Evolutionary conservation across 2,797 vertebrate genomes (phyloP).

Genomic region (Cynopterus sphinx): DNA sequence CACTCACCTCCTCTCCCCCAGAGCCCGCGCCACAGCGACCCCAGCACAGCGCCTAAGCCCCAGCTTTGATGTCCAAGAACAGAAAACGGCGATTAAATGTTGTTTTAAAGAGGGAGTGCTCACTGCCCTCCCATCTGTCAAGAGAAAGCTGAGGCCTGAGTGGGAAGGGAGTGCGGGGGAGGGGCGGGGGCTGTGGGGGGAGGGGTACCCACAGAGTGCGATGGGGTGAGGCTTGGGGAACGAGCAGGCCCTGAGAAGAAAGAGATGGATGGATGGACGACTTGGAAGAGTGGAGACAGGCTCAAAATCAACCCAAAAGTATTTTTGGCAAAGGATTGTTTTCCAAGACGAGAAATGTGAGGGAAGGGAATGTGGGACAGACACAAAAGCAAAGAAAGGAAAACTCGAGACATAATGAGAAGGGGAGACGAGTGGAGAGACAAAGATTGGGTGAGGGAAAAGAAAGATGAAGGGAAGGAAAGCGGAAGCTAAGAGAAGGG

Average conservation of each 20-base stretch:
- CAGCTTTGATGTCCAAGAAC: constrained; percentile 80
- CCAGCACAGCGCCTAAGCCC: constrained; percentile 74
- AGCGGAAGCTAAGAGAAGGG: no score
- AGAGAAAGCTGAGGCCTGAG: constrained; percentile 66
- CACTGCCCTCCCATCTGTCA: constrained; percentile 80
- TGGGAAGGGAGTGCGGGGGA: not conserved
- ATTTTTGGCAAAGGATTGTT: not conserved
- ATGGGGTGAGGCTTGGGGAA: not conserved
- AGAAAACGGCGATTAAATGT: constrained; percentile 80
- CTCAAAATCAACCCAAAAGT: not conserved
- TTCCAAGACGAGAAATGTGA: not conserved
- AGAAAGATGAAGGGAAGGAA: not conserved
- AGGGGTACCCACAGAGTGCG: not conserved
- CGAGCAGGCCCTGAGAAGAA: not conserved
- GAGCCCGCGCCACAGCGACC: constrained; percentile 61
- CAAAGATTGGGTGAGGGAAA: not conserved
- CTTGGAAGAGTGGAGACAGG: not conserved
- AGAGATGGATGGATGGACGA: not conserved
- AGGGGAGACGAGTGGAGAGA: not conserved
- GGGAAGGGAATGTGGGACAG: not conserved
- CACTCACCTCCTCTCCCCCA: constrained; percentile 76
- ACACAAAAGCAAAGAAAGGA: not conserved
- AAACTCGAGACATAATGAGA: not conserved
- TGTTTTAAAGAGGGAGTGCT: constrained; percentile 78
- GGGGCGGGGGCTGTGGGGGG: not conserved